Evolutionary conservation across 2,113 vertebrate genomes (phyloP), one percentile per base, ranked within the genome.

Genomic region (Percopsis transmontana): DNA sequence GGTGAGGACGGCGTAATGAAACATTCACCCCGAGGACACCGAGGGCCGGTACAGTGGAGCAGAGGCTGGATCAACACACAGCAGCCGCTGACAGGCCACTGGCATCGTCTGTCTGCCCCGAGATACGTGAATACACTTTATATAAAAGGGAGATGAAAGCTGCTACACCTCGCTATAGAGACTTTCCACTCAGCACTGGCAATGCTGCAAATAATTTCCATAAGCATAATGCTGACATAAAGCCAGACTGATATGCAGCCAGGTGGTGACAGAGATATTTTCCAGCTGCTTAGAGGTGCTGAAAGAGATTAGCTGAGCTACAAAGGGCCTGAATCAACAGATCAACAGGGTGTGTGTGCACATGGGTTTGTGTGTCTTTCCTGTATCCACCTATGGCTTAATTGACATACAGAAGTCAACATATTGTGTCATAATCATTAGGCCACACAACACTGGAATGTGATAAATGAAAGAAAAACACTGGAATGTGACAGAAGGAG

Each of bases 291-390:
- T 74, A 63, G 50, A 81, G 72, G 58, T 40, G 85, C 71, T 85
- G 80, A 89, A 83, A 83, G 56, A 73, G 81, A 86, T 77, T 85
- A 87, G 87, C 83, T 87, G 83, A 66, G 74, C 59, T 50, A 73
- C 74, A 79, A 76, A 76, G 59, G 53, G 58, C 62, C 51, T 79
- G 68, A 80, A 82, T 76, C 76, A 79, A 83, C 82, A 85, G 52
- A 83, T 83, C 82, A 88, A 20, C 80, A 3, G 57, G 38, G 54
- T 42, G 20, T 69, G 72, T 33, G 27, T 33, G 44, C 11, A 9
- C 11, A 9, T 47, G 27, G 5, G 27, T 33, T 33, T 33, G 27
- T 33, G 27, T 33, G 8, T 33, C 27, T 33, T 33, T 33, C 27
- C 3, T 7, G n/a, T n/a, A n/a, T n/a, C n/a, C n/a, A n/a, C n/a